Conservation (phyloP, 2,888 invertebrate species). For the Leistus spinibarbis region DNA sequence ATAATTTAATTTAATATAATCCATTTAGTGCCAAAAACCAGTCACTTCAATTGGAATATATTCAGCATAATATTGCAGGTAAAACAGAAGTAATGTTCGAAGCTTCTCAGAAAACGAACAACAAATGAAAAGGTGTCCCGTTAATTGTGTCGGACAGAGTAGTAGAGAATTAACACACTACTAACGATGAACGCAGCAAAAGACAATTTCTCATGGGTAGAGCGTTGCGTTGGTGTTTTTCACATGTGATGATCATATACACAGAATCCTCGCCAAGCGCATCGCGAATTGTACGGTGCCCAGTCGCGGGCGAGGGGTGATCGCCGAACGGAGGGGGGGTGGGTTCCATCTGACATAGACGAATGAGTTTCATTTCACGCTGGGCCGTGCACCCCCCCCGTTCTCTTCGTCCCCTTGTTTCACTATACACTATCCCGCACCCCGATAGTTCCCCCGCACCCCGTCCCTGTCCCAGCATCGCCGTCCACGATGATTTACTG, state of each 20-base stretch:
- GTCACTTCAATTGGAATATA: too few species aligned
- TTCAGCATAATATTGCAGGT: too few species aligned
- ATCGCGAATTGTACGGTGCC: background rate
- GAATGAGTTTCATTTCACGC: slow-evolving; percentile 63
- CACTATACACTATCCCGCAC: slow-evolving; percentile 38
- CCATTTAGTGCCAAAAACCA: too few species aligned
- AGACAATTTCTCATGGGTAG: slow-evolving; percentile 1
- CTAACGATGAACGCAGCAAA: background rate
- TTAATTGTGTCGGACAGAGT: too few species aligned
- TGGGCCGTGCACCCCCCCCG: slow-evolving; percentile 62
- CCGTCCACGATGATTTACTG: slow-evolving; percentile 65
- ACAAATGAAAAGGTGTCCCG: too few species aligned
- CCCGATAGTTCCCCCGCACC: slow-evolving; percentile 42
- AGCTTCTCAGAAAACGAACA: too few species aligned
- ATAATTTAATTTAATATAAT: too few species aligned
- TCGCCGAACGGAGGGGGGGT: slow-evolving; percentile 2
- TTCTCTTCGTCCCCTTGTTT: slow-evolving; percentile 49
- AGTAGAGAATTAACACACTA: too few species aligned
- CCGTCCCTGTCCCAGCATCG: slow-evolving; percentile 48
- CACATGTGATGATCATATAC: background rate
- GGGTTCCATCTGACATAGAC: slow-evolving; percentile 55
- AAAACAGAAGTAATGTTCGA: too few species aligned
- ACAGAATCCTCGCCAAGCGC: background rate
- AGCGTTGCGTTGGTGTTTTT: background rate
- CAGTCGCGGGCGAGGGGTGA: background rate